Evolutionary conservation across 2,113 vertebrate genomes (phyloP).

Genomic region (Spea multiplicata): DNA sequence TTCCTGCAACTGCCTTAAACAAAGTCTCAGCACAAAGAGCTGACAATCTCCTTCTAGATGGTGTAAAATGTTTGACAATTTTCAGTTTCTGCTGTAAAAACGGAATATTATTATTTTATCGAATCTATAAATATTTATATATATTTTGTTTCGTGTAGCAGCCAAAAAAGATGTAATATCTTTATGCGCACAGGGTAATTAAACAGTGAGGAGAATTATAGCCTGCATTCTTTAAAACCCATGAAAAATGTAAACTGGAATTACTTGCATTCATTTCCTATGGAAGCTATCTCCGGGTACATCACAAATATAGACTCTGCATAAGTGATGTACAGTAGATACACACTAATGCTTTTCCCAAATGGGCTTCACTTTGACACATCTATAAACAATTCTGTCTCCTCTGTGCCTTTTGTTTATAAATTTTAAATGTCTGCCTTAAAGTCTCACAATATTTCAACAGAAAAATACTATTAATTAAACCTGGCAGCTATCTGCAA

Average conservation of each 20-base stretch:
- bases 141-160: background rate
- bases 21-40: too few relatives aligned
- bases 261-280: constrained; percentile 80
- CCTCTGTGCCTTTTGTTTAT: constrained; percentile 62
- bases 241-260: constrained; percentile 85
- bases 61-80: background rate
- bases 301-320: constrained; percentile 64
- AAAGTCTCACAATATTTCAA: background rate
- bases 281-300: constrained; percentile 69
- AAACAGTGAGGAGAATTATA: constrained; percentile 78
- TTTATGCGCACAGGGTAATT: constrained; percentile 72
- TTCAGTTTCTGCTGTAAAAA: constrained; percentile 8
- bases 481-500: background rate
- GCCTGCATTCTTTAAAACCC: constrained; percentile 75
- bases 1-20: too few relatives aligned
- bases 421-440: constrained; percentile 60
- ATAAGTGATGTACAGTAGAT: constrained; percentile 70
- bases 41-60: too few relatives aligned
- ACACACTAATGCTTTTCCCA: constrained; percentile 65
- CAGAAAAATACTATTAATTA: background rate
- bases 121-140: background rate
- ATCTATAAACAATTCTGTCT: constrained; percentile 77
- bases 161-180: background rate
- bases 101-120: background rate
- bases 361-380: constrained; percentile 74